Percentiles rank a stretch among this genome's conserved stretches.
phyloP scores from a whole-genome alignment of 2,113 vertebrate species.

The Trogon melanurus region DNA sequence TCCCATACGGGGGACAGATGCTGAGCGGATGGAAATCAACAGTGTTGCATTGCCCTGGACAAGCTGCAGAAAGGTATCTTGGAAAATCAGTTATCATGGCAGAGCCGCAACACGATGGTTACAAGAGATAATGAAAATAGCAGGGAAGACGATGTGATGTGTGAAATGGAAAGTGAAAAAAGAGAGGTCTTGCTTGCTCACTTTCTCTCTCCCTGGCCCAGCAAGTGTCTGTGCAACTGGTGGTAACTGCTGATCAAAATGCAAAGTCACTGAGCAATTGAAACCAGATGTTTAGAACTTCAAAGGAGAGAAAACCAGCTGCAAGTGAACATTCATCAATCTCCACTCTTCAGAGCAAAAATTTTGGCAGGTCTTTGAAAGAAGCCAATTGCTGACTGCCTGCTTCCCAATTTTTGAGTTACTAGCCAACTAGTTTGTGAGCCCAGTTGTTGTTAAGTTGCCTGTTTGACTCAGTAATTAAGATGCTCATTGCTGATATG shows the following conservation, averaged over 20 bases:
- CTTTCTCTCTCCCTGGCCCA: slow-evolving; percentile 16
- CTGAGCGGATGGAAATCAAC: slow-evolving; percentile 60
- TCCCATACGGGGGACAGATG: slow-evolving; percentile 55
- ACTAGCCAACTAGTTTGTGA: slow-evolving; percentile 24
- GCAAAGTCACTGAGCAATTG: slow-evolving; percentile 70
- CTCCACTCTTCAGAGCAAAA: slow-evolving; percentile 62
- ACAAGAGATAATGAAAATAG: slow-evolving; percentile 54
- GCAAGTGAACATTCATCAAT: slow-evolving; percentile 60
- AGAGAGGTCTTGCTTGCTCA: slow-evolving; percentile 29
- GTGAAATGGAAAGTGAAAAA: slow-evolving; percentile 64
- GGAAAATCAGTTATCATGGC: slow-evolving; percentile 61
- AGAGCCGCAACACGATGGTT: neutral
- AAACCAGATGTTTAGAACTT: slow-evolving; percentile 83
- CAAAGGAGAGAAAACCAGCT: slow-evolving; percentile 76
- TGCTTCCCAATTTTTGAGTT: slow-evolving; percentile 27
- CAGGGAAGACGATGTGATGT: neutral
- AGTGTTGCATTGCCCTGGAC: slow-evolving; percentile 27
- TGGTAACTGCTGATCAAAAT: slow-evolving; percentile 73
- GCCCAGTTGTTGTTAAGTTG: neutral
- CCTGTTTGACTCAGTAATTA: slow-evolving; percentile 19
- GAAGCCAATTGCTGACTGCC: slow-evolving; percentile 65
- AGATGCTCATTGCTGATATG: neutral
- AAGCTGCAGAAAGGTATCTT: slow-evolving; percentile 29
- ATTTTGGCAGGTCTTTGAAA: slow-evolving; percentile 72
- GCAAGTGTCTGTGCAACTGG: slow-evolving; percentile 54